Evolutionary conservation across 2,888 invertebrate species (phyloP), one percentile per base, ranked within the genome.

Genomic region (Protophormia terraenovae): DNA sequence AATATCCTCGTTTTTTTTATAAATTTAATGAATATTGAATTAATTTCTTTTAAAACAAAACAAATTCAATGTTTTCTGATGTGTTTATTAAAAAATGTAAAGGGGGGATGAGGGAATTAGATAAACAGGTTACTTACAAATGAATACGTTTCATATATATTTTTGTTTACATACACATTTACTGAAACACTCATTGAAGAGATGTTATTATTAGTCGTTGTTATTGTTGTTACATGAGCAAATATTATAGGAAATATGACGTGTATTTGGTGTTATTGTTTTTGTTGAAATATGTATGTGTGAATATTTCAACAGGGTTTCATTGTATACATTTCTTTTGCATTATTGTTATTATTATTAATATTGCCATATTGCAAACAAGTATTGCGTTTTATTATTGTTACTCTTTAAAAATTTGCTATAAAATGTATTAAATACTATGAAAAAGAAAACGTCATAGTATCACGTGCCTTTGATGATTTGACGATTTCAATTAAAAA

Each of bases 341-440:
- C n/a, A n/a, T 53, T 22, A 29, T 7, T n/a, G 69, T 24, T 73
- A 58, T 12, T n/a, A n/a, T n/a, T 66, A 73, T n/a, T 32, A 67
- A 73, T 41, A 64, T 73, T 73, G 50, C 29, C 12, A 12, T 79
- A 50, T 71, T 60, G n/a, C 27, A 62, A 41, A n/a, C 4, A 16
- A 76, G n/a, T n/a, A 82, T 76, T 71, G 62, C 76, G 76, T 82
- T 82, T 50, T 69, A 75, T 69, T 24, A n/a, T 32, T n/a, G 24
- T 24, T 41, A 19, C 47, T 19, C 4, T 29, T 29, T 58, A 6
- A 29, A n/a, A n/a, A n/a, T 35, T 24, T 16, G 24, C n/a, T 66
- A 8, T 16, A 24, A 7, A 22, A 22, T 4, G 27, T 41, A 24
- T 41, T 24, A 66, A 35, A 16, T 50, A 14, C n/a, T 71, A 29